These are phyloP conservation scores for Squalus acanthias DNA, from an alignment of 2,797 vertebrate genomes.

Conservation along the genomic window DNA sequence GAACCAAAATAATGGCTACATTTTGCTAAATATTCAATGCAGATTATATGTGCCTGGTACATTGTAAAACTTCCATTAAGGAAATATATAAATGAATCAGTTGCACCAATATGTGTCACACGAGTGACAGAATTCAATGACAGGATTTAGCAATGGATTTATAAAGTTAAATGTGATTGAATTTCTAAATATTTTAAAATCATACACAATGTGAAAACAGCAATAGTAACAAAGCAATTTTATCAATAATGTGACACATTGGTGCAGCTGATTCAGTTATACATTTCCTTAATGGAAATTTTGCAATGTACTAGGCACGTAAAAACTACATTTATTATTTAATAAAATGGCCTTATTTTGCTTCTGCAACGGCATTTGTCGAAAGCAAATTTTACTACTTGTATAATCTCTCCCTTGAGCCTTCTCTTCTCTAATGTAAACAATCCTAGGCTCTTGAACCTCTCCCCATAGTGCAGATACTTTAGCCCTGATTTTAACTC, in stretches of 20 bases:
- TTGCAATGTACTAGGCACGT: background rate
- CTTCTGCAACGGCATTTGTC: background rate
- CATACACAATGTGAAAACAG: background rate
- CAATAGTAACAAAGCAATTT: background rate
- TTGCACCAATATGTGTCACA: background rate
- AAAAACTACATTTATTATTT: background rate
- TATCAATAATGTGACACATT: slow-evolving; percentile 18
- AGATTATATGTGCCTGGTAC: background rate
- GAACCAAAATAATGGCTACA: background rate
- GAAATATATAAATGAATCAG: background rate
- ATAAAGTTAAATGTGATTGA: background rate
- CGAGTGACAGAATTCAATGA: background rate
- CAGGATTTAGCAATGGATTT: background rate
- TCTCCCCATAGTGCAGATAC: background rate
- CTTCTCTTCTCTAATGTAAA: background rate
- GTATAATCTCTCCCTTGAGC: background rate
- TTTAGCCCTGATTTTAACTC: background rate
- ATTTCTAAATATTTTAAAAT: background rate
- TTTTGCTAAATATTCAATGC: background rate
- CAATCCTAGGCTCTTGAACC: background rate
- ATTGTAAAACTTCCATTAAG: background rate
- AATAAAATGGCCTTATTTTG: background rate
- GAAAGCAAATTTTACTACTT: background rate
- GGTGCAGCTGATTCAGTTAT: background rate
- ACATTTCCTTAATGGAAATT: background rate